phyloP scores from a whole-genome alignment of 2,797 vertebrate species.

The Uromys caudimaculatus region DNA sequence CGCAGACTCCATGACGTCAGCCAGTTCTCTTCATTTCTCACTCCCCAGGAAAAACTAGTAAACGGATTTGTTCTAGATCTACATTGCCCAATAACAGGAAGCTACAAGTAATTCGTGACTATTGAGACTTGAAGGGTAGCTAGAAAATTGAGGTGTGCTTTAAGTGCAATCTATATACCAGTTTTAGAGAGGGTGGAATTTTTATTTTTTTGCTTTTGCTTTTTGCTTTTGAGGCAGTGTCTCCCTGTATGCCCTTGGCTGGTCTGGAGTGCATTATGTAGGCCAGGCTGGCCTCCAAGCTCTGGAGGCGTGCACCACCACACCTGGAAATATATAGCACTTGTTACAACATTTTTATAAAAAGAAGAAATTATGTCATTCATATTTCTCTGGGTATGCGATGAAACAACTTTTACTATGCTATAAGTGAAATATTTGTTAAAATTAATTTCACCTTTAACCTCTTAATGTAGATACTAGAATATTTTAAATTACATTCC shows the following conservation, averaged over 20 bases:
- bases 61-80: not conserved
- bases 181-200: no score
- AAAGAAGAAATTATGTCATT: not conserved
- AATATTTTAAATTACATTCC: constrained; percentile 21
- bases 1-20: not conserved
- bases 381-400: not conserved
- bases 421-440: not conserved
- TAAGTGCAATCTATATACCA: not conserved
- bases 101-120: not conserved
- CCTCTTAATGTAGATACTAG: constrained; percentile 17
- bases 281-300: not conserved
- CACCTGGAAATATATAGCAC: not conserved
- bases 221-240: not conserved
- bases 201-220: not conserved
- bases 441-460: constrained; percentile 24
- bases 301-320: not conserved
- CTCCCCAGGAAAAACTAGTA: not conserved
- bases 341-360: not conserved
- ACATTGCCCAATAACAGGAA: not conserved
- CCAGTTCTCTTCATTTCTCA: not conserved
- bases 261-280: not conserved
- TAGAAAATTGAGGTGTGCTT: not conserved
- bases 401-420: not conserved
- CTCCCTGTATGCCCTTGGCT: not conserved
- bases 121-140: not conserved